phyloP scores from a whole-genome alignment of 2,797 vertebrate genomes.

The Rousettus madagascariensis region DNA sequence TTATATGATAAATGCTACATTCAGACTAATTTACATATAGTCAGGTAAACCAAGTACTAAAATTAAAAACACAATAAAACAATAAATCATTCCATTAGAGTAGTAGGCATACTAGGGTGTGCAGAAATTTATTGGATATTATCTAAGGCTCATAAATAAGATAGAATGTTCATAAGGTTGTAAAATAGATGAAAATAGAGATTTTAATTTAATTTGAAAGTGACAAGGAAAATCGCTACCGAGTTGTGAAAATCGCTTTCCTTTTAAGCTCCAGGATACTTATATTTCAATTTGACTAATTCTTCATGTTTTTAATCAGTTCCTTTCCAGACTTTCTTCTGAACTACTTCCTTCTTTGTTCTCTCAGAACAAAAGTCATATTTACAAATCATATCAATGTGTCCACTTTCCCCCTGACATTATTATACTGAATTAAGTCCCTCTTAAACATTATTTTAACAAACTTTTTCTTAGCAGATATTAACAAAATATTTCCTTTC shows the following conservation, averaged over 20 bases:
- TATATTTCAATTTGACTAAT: neutral
- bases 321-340: neutral
- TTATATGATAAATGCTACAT: slow-evolving; percentile 42
- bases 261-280: neutral
- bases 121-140: neutral
- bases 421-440: neutral
- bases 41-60: slow-evolving; percentile 9
- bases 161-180: neutral
- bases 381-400: neutral
- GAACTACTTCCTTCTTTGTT: neutral
- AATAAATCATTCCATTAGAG: slow-evolving; percentile 26
- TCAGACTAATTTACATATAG: slow-evolving; percentile 10
- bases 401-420: neutral
- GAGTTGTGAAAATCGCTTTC: slow-evolving; percentile 1
- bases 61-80: slow-evolving; percentile 48
- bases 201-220: slow-evolving; percentile 20
- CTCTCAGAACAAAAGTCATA: neutral
- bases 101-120: neutral
- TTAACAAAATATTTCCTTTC: neutral
- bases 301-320: neutral
- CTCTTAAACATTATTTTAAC: neutral
- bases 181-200: neutral
- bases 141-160: neutral
- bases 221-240: neutral
- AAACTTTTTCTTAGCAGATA: neutral